These are phyloP conservation scores for Eupithecia subumbrata DNA, from an alignment of 2,888 invertebrate species.

Conservation along the genomic window DNA sequence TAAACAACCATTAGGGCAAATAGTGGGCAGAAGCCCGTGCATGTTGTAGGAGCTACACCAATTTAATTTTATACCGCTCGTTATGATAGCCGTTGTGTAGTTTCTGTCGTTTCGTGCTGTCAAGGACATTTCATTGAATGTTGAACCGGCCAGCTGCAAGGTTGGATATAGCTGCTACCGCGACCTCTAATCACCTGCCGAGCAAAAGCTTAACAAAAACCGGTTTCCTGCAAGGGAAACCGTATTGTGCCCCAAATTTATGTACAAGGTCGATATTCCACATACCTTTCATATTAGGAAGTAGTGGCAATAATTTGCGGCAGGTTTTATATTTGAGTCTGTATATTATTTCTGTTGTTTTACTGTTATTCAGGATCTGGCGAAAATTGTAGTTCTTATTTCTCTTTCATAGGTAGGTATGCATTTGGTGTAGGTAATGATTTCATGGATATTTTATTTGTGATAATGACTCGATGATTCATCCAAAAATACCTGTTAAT, in stretches of 20 bases:
- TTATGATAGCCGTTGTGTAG: slow-evolving; percentile 17
- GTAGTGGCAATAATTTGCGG: slow-evolving; percentile 16
- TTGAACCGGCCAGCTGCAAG: slow-evolving; percentile 36
- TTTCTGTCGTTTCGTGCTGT: slow-evolving; percentile 16
- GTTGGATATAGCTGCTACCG: slow-evolving; percentile 36
- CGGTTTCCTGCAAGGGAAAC: slow-evolving; percentile 40
- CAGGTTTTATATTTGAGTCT: slow-evolving; percentile 8
- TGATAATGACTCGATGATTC: slow-evolving; percentile 30
- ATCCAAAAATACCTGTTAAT: slow-evolving; percentile 1
- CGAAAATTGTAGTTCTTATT: background rate
- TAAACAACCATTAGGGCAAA: slow-evolving; percentile 31
- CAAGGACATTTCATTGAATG: slow-evolving; percentile 27
- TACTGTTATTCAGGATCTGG: slow-evolving; percentile 14
- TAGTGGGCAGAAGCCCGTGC: slow-evolving; percentile 26
- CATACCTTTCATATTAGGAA: slow-evolving; percentile 38
- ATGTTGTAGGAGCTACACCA: slow-evolving; percentile 17
- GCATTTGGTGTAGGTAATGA: slow-evolving; percentile 14
- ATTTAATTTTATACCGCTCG: slow-evolving; percentile 24
- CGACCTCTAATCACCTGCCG: slow-evolving; percentile 43
- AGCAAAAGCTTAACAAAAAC: slow-evolving; percentile 44
- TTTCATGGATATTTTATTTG: slow-evolving; percentile 22
- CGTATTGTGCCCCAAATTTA: slow-evolving; percentile 25
- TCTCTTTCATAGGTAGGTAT: slow-evolving; percentile 9
- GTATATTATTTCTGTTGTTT: slow-evolving; percentile 15
- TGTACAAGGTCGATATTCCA: slow-evolving; percentile 27